Percentiles rank a stretch among this genome's conserved stretches.
phyloP scores from a whole-genome alignment of 2,797 vertebrate genomes.

The Anguilla obscura region DNA sequence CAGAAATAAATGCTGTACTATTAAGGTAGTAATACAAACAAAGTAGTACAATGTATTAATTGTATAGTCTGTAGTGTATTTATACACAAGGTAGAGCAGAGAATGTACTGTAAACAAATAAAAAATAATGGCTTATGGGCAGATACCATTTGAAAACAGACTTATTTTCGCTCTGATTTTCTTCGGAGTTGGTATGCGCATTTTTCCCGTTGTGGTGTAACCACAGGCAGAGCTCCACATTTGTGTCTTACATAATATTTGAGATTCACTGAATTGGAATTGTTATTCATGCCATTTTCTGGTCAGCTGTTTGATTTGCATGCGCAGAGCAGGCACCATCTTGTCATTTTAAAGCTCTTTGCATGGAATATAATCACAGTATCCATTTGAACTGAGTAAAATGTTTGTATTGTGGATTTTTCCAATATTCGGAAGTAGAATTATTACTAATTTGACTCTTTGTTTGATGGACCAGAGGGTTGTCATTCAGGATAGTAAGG shows the following conservation, averaged over 20 bases:
- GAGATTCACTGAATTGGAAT: background rate
- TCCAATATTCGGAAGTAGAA: background rate
- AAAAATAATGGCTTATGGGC: background rate
- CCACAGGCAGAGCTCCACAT: background rate
- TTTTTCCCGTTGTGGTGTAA: background rate
- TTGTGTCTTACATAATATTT: background rate
- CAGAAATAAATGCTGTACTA: background rate
- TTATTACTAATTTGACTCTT: background rate
- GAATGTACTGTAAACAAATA: background rate
- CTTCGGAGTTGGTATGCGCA: background rate
- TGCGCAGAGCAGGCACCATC: background rate
- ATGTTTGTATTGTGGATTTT: background rate
- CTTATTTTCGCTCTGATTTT: background rate
- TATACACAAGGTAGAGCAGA: background rate
- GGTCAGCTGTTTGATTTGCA: conserved; percentile 9
- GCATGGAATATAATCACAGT: background rate
- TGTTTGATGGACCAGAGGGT: background rate
- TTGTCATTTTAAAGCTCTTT: background rate
- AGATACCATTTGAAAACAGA: background rate
- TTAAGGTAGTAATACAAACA: background rate
- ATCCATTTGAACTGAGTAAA: background rate
- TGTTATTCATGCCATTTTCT: background rate
- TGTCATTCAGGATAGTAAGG: background rate
- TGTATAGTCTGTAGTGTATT: background rate
- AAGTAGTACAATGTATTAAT: background rate